Evolutionary conservation across 2,113 vertebrate genomes (phyloP).

Genomic region (Phrynosoma blainvillii): DNA sequence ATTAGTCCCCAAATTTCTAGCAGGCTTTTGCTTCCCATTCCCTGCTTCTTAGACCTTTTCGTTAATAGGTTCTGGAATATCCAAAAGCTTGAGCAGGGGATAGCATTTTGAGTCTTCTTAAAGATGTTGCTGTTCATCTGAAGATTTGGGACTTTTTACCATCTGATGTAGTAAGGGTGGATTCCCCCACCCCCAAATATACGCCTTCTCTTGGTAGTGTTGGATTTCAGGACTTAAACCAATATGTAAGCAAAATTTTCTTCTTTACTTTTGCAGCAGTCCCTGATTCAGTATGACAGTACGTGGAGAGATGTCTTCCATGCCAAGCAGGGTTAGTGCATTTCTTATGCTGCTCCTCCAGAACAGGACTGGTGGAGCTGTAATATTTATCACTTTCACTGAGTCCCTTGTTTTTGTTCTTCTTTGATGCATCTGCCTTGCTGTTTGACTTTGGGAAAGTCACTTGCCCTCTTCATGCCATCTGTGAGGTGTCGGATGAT

Average conservation of each 20-base stretch:
- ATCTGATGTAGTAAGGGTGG: no score
- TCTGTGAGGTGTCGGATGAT: conserved; percentile 25
- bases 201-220: background rate
- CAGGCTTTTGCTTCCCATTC: no score
- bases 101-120: background rate
- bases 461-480: conserved; percentile 15
- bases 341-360: background rate
- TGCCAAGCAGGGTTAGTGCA: background rate
- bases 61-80: no score
- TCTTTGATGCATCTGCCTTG: background rate
- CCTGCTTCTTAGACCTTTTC: no score
- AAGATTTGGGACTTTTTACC: background rate
- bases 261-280: background rate
- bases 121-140: background rate
- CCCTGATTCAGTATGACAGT: background rate
- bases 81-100: no score
- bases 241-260: background rate
- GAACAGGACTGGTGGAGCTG: background rate
- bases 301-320: background rate
- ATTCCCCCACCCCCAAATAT: no score
- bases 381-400: background rate
- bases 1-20: no score
- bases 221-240: background rate
- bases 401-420: background rate
- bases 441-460: conserved; percentile 26